Percentiles rank a stretch among this genome's conserved stretches.
Evolutionary conservation across 2,888 invertebrate species (phyloP).

Genomic region (Hyalella azteca): DNA sequence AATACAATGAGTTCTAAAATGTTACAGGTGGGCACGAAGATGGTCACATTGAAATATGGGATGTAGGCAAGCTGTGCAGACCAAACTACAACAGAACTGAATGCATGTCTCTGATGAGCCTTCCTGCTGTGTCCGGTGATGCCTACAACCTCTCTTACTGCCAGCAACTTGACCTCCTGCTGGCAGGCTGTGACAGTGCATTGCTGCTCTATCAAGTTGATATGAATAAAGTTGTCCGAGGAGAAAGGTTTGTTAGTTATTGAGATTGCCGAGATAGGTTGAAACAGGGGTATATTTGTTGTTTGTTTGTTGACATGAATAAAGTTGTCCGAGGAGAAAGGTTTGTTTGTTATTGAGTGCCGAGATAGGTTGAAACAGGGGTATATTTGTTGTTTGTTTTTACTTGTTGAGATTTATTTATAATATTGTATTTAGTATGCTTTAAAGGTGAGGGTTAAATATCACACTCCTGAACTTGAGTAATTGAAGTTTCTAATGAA

Average conservation of each 20-base stretch:
- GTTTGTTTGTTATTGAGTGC: too few species aligned
- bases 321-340: conserved; percentile 46
- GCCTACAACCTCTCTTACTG: conserved; percentile 58
- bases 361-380: too few species aligned
- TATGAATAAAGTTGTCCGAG: conserved; percentile 46
- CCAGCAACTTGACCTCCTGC: conserved; percentile 50
- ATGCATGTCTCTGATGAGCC: conserved; percentile 44
- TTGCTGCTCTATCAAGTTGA: conserved; percentile 58
- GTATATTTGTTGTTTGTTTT: too few species aligned
- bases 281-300: too few species aligned
- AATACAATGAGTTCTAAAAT: not conserved
- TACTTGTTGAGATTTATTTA: too few species aligned
- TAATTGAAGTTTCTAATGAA: too few species aligned
- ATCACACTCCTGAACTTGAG: too few species aligned
- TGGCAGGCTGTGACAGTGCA: conserved; percentile 59
- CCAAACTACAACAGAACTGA: conserved; percentile 55
- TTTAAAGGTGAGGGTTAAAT: too few species aligned
- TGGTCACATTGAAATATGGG: conserved; percentile 60
- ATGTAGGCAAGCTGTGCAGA: conserved; percentile 53
- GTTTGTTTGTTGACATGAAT: conserved; percentile 54
- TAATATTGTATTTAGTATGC: too few species aligned
- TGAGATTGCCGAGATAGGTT: too few species aligned
- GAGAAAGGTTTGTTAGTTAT: conserved; percentile 46
- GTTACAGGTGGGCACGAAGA: conserved; percentile 60
- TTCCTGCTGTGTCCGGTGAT: conserved; percentile 46